phyloP scores from a whole-genome alignment of 1,140 invertebrate species.

The Lepidostoma basale region DNA sequence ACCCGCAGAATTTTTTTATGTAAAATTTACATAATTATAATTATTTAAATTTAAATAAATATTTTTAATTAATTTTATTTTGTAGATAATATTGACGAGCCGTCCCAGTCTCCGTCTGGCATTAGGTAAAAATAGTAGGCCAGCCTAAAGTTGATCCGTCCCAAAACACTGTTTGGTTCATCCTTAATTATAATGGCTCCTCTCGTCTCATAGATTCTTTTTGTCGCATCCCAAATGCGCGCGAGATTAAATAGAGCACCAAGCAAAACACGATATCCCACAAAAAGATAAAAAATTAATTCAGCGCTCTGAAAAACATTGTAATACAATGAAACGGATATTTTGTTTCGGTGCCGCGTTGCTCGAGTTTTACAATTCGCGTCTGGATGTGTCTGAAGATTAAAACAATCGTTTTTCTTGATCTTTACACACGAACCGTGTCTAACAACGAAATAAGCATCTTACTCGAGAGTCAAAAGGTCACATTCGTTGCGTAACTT shows the following conservation, averaged over 20 bases:
- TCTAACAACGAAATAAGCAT: background rate
- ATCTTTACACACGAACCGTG: background rate
- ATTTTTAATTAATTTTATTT: too few relatives aligned
- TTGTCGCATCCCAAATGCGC: background rate
- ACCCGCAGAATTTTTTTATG: too few relatives aligned
- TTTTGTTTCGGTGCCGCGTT: background rate
- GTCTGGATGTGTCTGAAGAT: slow-evolving; percentile 11
- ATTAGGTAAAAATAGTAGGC: slow-evolving; percentile 43
- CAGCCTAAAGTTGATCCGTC: slow-evolving; percentile 40
- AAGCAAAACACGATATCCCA: background rate
- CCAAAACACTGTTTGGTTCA: slow-evolving; percentile 43
- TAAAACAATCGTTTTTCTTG: slow-evolving; percentile 7
- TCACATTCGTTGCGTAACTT: background rate
- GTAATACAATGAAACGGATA: background rate
- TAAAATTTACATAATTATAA: too few relatives aligned
- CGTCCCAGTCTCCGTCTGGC: slow-evolving; percentile 23
- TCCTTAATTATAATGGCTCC: slow-evolving; percentile 47
- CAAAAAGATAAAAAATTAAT: background rate
- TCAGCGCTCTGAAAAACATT: background rate
- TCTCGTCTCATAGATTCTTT: slow-evolving; percentile 35
- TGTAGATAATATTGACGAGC: slow-evolving; percentile 28
- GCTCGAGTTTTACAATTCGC: background rate
- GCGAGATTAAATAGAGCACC: background rate
- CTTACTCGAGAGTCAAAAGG: background rate
- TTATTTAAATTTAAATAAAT: too few relatives aligned